Conservation (phyloP, 2,797 vertebrate genomes). For the Alcedo atthis region DNA sequence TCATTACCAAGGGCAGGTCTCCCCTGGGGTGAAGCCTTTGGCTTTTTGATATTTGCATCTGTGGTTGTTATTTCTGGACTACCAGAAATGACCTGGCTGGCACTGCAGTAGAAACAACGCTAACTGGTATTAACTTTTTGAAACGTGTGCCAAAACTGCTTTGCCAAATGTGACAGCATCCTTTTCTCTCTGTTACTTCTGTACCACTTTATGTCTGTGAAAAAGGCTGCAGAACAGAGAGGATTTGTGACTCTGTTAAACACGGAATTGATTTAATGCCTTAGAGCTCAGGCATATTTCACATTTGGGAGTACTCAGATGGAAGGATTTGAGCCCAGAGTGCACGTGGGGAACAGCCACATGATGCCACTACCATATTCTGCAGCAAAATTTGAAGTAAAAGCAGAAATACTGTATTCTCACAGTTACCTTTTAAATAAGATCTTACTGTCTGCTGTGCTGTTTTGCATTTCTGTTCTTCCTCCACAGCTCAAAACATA, state of each 20-base stretch:
- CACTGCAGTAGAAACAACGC: neutral
- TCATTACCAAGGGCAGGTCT: neutral
- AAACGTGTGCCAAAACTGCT: neutral
- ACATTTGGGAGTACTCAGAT: neutral
- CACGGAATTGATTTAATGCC: neutral
- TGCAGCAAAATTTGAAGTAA: neutral
- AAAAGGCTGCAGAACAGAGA: neutral
- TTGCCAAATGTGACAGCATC: neutral
- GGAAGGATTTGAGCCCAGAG: neutral
- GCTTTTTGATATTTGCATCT: neutral
- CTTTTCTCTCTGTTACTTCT: neutral
- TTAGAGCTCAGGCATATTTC: conserved; percentile 4
- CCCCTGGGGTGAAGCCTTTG: neutral
- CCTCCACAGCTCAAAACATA: neutral
- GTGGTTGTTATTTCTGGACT: neutral
- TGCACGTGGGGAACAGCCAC: neutral
- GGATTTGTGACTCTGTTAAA: neutral
- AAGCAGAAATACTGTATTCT: neutral
- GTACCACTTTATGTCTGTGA: neutral
- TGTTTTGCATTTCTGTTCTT: neutral
- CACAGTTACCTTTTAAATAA: neutral
- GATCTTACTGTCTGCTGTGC: neutral
- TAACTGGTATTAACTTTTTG: neutral
- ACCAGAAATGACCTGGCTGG: neutral
- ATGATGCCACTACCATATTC: neutral